These are phyloP conservation scores for Sitta carolinensis DNA, from an alignment of 2,797 vertebrate genomes.

Conservation along the genomic window DNA sequence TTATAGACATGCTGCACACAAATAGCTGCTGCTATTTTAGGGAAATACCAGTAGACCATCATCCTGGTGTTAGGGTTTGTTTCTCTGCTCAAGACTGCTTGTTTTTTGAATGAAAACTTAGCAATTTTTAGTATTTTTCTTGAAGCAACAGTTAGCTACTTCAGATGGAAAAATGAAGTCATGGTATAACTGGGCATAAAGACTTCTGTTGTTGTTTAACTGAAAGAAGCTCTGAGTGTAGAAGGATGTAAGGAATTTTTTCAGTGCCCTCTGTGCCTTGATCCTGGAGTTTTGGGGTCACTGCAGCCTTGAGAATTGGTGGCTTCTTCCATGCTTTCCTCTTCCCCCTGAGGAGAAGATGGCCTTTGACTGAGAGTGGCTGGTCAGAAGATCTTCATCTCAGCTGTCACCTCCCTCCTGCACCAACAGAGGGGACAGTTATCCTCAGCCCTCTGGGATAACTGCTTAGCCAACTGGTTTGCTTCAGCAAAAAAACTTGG, in stretches of 20 bases:
- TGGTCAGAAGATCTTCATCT: neutral
- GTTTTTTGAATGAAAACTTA: neutral
- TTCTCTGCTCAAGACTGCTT: neutral
- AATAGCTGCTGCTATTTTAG: slow-evolving; percentile 43
- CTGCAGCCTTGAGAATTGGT: rapidly evolving
- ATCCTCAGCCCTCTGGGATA: neutral
- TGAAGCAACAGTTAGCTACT: slow-evolving; percentile 7
- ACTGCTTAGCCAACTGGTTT: neutral
- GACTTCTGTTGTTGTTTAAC: neutral
- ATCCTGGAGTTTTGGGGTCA: neutral
- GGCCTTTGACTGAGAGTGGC: neutral
- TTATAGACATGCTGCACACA: neutral
- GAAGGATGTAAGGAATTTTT: neutral
- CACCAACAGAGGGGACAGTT: neutral
- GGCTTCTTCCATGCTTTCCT: neutral
- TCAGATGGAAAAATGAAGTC: slow-evolving; percentile 46
- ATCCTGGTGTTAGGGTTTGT: neutral
- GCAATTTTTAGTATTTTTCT: neutral
- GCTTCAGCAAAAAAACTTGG: neutral
- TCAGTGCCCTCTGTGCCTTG: neutral
- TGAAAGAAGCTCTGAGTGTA: neutral
- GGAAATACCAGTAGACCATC: neutral
- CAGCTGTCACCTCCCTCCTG: neutral
- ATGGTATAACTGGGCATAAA: neutral
- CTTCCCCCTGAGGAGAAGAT: neutral